Conservation (phyloP, 92 coral and sea anemone species). For the Zoanthus solanderi region DNA sequence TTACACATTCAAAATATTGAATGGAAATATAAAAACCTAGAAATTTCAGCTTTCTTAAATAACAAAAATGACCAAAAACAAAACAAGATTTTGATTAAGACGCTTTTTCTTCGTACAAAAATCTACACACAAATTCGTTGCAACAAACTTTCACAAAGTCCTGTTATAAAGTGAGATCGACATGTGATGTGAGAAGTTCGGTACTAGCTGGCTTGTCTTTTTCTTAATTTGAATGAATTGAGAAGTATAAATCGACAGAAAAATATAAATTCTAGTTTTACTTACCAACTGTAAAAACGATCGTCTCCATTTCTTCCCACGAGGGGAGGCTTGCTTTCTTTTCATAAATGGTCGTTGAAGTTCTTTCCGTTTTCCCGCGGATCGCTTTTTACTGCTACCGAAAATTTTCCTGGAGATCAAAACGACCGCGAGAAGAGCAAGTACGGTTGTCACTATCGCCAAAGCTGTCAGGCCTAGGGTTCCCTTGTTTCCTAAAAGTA, state of each 20-base stretch:
- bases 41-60: not conserved
- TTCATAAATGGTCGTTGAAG: not conserved
- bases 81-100: not conserved
- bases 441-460: not conserved
- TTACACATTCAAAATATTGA: not conserved
- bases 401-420: not conserved
- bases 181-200: not conserved
- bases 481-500: not conserved
- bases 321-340: not conserved
- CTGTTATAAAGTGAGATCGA: not conserved
- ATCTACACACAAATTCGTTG: not conserved
- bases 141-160: not conserved
- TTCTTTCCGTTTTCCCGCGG: constrained; percentile 9
- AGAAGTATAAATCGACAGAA: not conserved
- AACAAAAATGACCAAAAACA: not conserved
- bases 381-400: not conserved
- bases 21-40: not conserved
- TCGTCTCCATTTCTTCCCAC: not conserved
- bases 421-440: not conserved
- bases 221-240: not conserved
- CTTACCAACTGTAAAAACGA: not conserved
- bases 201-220: not conserved
- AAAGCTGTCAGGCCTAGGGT: not conserved
- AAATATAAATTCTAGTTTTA: not conserved
- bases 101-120: not conserved